Conservation (phyloP, 2,888 invertebrate genomes). For the Cephus rjabovi region DNA sequence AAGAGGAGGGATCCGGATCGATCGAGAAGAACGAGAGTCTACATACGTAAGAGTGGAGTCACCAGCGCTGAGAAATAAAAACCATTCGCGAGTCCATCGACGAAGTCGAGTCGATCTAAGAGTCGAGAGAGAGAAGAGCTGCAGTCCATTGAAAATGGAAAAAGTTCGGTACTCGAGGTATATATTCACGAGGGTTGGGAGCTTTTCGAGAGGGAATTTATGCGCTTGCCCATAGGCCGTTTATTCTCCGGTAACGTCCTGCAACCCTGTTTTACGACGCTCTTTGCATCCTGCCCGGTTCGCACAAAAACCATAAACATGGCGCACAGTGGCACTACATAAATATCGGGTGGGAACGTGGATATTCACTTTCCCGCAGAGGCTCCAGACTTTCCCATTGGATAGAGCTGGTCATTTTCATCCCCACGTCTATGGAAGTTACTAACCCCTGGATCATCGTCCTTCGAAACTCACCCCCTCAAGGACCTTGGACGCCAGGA, state of each 20-base stretch:
- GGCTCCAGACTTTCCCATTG: not conserved
- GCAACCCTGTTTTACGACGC: slow-evolving; percentile 50
- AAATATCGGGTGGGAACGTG: slow-evolving; percentile 46
- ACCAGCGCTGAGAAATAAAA: not conserved
- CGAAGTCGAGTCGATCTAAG: not conserved
- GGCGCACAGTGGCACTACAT: slow-evolving; percentile 49
- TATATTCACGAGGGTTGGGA: slow-evolving; percentile 12
- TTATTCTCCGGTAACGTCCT: slow-evolving; percentile 47
- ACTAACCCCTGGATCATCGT: not conserved
- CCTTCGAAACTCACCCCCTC: not conserved
- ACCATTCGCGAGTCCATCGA: not conserved
- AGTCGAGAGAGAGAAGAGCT: not conserved
- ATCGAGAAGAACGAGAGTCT: not conserved
- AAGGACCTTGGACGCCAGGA: not conserved
- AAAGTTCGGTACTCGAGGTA: not conserved
- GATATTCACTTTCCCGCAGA: slow-evolving; percentile 6
- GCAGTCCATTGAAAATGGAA: slow-evolving; percentile 1
- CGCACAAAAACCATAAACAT: slow-evolving; percentile 54
- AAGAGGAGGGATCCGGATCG: not conserved
- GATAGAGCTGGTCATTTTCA: not conserved
- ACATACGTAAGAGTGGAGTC: not conserved
- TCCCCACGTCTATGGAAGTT: not conserved
- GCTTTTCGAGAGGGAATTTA: slow-evolving; percentile 35
- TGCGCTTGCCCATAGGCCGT: slow-evolving; percentile 47
- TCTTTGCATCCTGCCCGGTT: slow-evolving; percentile 50